These are phyloP conservation scores for Sympetrum striolatum DNA, from an alignment of 2,888 invertebrate species.

Conservation along the genomic window DNA sequence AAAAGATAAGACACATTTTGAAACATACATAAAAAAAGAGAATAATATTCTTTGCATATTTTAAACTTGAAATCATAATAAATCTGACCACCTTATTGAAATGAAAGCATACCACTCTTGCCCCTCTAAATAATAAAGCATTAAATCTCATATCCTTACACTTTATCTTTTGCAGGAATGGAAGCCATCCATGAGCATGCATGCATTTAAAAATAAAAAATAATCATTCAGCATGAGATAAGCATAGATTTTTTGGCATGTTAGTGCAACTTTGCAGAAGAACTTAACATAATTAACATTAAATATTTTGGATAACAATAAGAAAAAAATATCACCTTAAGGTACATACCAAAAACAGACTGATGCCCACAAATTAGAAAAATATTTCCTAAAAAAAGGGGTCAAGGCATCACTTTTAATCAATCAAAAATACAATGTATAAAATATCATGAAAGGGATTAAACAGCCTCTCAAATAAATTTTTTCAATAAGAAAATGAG, in stretches of 20 bases:
- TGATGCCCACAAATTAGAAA: slow-evolving; percentile 44
- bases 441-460: slow-evolving; percentile 20
- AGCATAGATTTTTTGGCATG: background rate
- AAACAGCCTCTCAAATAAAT: slow-evolving; percentile 15
- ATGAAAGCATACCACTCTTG: too few species aligned
- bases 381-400: slow-evolving; percentile 43
- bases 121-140: background rate
- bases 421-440: slow-evolving; percentile 39
- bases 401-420: slow-evolving; percentile 39
- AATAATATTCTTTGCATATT: too few species aligned
- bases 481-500: background rate
- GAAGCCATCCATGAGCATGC: slow-evolving; percentile 36
- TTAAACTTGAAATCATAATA: too few species aligned
- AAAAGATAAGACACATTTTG: too few species aligned
- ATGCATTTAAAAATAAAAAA: slow-evolving; percentile 22
- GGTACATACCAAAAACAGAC: slow-evolving; percentile 37
- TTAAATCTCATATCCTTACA: slow-evolving; percentile 8
- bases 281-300: background rate
- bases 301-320: background rate
- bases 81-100: too few species aligned
- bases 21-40: too few species aligned
- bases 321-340: slow-evolving; percentile 26
- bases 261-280: background rate
- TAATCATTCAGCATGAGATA: background rate
- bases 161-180: slow-evolving; percentile 16